Conservation (phyloP, 2,888 invertebrate species). For the Heliconius ethilla region DNA sequence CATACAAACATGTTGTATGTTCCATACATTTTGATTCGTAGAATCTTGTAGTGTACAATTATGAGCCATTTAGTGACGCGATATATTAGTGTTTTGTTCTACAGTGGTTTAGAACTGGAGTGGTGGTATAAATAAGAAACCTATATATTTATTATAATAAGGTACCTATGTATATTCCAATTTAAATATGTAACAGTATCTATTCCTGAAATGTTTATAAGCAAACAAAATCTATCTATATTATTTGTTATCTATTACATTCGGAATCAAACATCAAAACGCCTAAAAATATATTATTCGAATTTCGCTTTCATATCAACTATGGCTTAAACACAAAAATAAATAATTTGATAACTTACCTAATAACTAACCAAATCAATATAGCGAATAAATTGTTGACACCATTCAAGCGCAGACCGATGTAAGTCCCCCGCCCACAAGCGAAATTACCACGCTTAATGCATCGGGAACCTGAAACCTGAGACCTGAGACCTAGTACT, state of each 20-base stretch:
- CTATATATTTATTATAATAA: background rate
- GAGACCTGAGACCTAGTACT: constrained; percentile 25
- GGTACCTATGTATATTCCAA: too few species aligned
- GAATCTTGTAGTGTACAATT: constrained; percentile 47
- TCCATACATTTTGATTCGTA: constrained; percentile 41
- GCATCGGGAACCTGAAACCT: constrained; percentile 31
- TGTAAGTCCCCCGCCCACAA: constrained; percentile 41
- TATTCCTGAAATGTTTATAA: too few species aligned
- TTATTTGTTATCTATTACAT: background rate
- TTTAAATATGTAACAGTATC: too few species aligned
- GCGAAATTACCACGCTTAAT: constrained; percentile 45
- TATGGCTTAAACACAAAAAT: too few species aligned
- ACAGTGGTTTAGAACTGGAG: too few species aligned
- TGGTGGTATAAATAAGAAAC: too few species aligned
- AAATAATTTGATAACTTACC: too few species aligned
- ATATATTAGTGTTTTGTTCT: constrained; percentile 34
- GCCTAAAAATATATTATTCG: too few species aligned
- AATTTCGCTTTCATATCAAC: too few species aligned
- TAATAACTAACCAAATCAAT: too few species aligned
- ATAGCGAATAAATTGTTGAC: background rate
- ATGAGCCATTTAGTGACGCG: constrained; percentile 42
- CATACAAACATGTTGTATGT: constrained; percentile 46
- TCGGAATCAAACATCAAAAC: too few species aligned
- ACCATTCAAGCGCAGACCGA: constrained; percentile 39
- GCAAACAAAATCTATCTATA: background rate